A percentile compares a stretch with the other conserved stretches of the same genome.
These are phyloP conservation scores for Ptilodon capucinus DNA, from an alignment of 2,888 invertebrate genomes.

Conservation along the genomic window DNA sequence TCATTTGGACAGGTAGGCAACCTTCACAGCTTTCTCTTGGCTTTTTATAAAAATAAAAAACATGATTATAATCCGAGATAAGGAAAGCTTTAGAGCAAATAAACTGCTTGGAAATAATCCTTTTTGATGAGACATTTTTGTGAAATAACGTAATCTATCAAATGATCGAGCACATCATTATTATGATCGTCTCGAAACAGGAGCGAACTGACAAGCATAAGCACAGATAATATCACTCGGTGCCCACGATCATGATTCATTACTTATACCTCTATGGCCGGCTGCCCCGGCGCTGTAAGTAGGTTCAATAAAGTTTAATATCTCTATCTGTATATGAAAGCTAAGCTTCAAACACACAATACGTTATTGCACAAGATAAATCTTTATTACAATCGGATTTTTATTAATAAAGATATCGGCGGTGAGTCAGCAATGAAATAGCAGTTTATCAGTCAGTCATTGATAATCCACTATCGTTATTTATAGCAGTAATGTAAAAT, in stretches of 20 bases:
- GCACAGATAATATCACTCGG: constrained; percentile 32
- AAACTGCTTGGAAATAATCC: background rate
- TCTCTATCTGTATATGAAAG: constrained; percentile 53
- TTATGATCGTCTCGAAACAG: background rate
- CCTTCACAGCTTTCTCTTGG: constrained; percentile 16
- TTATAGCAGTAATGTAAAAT: too few species aligned
- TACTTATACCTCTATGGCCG: constrained; percentile 30
- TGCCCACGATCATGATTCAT: constrained; percentile 39
- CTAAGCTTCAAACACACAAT: constrained; percentile 45
- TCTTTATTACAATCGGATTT: constrained; percentile 62
- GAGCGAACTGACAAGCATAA: background rate
- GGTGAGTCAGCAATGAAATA: constrained; percentile 48
- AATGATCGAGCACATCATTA: background rate
- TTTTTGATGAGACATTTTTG: background rate
- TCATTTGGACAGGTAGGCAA: constrained; percentile 21
- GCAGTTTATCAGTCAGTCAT: constrained; percentile 43
- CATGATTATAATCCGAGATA: background rate
- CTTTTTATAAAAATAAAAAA: constrained; percentile 5
- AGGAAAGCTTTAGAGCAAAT: background rate
- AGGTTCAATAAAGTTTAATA: constrained; percentile 46
- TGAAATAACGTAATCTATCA: background rate
- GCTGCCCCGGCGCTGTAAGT: constrained; percentile 12
- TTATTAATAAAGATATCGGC: constrained; percentile 58
- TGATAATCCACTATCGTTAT: too few species aligned
- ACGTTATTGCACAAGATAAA: constrained; percentile 65